Base-by-base conservation (phyloP, 2,888 invertebrate species). In the Tethea ocularis region DNA sequence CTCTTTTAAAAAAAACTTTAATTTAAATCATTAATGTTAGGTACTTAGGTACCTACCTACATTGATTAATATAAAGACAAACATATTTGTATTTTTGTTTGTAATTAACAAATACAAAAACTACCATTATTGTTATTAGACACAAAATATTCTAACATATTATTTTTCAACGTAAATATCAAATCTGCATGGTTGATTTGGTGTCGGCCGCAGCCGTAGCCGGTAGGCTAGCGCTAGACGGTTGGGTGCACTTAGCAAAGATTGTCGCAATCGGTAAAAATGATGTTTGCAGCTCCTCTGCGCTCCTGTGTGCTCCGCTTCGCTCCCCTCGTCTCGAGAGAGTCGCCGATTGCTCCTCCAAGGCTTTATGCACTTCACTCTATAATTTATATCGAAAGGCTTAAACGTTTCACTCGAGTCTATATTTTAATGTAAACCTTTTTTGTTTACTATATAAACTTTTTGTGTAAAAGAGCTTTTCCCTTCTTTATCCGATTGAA, bases 171-270 rank as follows among this genome's bases (percentile, higher is more conserved):
- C 13, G 13, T 4, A 13, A 8, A 20, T 2, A 7, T 41, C 10
- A 17, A 17, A 41, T 17, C 1, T 41, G 41, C 17, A 41, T 41
- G 17, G 17, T 41, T 17, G 41, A n/a, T 41, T 17, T 6, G 17
- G 53, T n/a, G n/a, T n/a, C n/a, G n/a, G n/a, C n/a, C n/a, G n/a
- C n/a, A n/a, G n/a, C n/a, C n/a, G n/a, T n/a, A n/a, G n/a, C n/a
- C 3, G 6, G 52, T 1, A 8, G 52, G 33, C 23, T 17, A 5
- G 5, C 23, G 15, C n/a, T 2, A 7, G 8, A 26, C 26, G 15
- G 24, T 52, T 67, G 54, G 41, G 66, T 56, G 52, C 58, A 57
- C 66, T 68, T 68, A 55, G 51, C 63, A 57, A 41, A 63, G 57
- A 68, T 68, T 62, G 57, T 57, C 58, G 46, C 46, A 46, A 46